A percentile compares a stretch with the other conserved stretches of the same genome.
Evolutionary conservation across 30 jellyfish, hydroid and myxozoan genomes (phyloP).

Genomic region (Turritopsis rubra): DNA sequence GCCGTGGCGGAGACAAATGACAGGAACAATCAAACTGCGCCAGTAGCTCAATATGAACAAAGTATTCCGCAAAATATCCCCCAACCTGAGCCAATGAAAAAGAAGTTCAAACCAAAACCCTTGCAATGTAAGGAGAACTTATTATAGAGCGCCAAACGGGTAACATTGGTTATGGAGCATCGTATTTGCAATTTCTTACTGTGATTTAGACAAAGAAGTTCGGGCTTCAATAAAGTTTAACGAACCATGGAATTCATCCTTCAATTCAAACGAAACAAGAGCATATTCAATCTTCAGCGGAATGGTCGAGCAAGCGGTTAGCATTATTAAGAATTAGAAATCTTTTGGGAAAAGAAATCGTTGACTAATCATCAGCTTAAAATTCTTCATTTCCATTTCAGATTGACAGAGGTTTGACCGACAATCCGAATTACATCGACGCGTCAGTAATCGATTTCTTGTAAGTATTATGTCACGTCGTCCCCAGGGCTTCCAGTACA

Average conservation of each 20-base stretch:
- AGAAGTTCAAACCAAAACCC: background rate
- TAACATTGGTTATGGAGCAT: background rate
- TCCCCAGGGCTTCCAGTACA: background rate
- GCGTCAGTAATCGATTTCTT: conserved; percentile 54
- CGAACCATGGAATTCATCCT: conserved; percentile 60
- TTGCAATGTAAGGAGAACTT: background rate
- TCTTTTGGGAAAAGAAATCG: no score
- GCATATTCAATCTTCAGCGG: conserved; percentile 59
- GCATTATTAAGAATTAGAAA: background rate
- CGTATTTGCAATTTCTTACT: background rate
- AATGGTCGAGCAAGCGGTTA: conserved; percentile 73
- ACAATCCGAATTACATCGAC: conserved; percentile 57
- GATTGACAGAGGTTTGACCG: conserved; percentile 61
- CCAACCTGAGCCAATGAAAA: conserved; percentile 10
- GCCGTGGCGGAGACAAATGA: background rate
- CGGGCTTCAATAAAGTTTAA: conserved; percentile 49
- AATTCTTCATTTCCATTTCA: background rate
- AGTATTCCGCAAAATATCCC: conserved; percentile 8
- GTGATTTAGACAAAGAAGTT: conserved; percentile 55
- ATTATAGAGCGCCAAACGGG: background rate
- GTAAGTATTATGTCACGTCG: conserved; percentile 25
- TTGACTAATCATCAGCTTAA: no score
- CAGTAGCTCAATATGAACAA: background rate
- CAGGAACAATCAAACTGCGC: background rate
- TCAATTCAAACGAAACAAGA: conserved; percentile 37